Evolutionary conservation across 2,888 invertebrate genomes (phyloP), one percentile per base, ranked within the genome.

Genomic region (Phengaris alcon): DNA sequence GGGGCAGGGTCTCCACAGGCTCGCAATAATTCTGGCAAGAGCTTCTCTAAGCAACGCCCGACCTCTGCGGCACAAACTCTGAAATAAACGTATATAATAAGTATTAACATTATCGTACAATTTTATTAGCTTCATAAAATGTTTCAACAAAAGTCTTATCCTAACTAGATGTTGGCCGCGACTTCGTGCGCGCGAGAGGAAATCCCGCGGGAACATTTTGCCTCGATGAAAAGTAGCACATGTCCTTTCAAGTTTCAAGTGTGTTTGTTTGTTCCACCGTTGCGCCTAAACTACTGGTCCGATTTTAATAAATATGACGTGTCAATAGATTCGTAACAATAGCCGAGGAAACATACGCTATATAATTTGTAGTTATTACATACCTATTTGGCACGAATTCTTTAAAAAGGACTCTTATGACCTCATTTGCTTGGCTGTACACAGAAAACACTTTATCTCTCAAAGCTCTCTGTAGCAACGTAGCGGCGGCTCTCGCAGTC

Each of bases 361-460:
- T 35, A 35, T 4, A 68, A 55, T 15, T 55, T 7, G 55, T 55
- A 15, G 15, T 57, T 2, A 6, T 55, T 13, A 2, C 74, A 80
- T 76, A 96, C 97, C 96, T 95, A 79, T 96, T 96, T 0, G 96
- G 96, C n/a, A 97, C 96, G 85, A 97, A 98, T 82, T 97, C 97
- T 8, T 96, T 95, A 85, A 97, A 97, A 84, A 97, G 94, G 79
- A 96, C 95, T 77, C 96, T 91, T 22, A 97, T 96, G 2, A 97
- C 95, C 86, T 97, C 97, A 76, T 97, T 97, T 0, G 97, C 97
- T 80, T 96, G 94, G 85, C 96, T 97, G 87, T 97, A 97, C 0
- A 98, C 97, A 0, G 97, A 97, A 88, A 97, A 97, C 15, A 98
- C 98, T 84, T 97, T 98, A 86, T 98, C 98, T 72, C 97, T 94